Percentiles rank a stretch among this genome's conserved stretches.
These are phyloP conservation scores for Epiblema foenella DNA, from an alignment of 2,888 invertebrate genomes.

Conservation along the genomic window DNA sequence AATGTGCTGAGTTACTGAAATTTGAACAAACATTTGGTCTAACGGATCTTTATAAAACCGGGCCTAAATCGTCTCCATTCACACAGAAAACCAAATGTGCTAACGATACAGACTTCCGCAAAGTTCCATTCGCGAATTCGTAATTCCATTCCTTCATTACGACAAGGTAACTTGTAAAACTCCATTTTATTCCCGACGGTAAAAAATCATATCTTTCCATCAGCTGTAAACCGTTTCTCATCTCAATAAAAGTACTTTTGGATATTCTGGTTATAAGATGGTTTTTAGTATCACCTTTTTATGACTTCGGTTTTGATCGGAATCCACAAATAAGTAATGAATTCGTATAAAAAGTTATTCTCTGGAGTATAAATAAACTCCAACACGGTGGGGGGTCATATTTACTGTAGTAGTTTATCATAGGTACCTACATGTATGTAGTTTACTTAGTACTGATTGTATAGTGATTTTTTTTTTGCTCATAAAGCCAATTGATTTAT, in stretches of 20 bases:
- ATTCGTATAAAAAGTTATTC: too few relatives aligned
- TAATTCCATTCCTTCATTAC: background rate
- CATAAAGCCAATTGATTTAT: too few relatives aligned
- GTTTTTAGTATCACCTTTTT: background rate
- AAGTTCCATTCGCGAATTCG: background rate
- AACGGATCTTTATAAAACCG: too few relatives aligned
- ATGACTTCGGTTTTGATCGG: background rate
- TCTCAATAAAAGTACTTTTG: slow-evolving; percentile 10
- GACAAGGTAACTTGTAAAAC: slow-evolving; percentile 6
- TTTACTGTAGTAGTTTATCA: too few relatives aligned
- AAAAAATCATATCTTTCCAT: slow-evolving; percentile 13
- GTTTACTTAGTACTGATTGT: too few relatives aligned
- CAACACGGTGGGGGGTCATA: too few relatives aligned
- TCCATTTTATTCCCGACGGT: background rate
- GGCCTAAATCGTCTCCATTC: too few relatives aligned
- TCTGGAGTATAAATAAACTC: too few relatives aligned
- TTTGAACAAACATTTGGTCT: too few relatives aligned
- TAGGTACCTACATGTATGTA: too few relatives aligned
- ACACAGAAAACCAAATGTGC: background rate
- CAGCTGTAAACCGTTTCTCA: slow-evolving; percentile 1
- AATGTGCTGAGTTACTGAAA: too few relatives aligned
- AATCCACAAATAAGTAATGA: background rate
- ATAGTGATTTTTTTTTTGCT: too few relatives aligned
- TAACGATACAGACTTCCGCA: background rate
- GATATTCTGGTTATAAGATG: slow-evolving; percentile 6